These are phyloP conservation scores for Sceloporus tristichus DNA, from an alignment of 2,113 vertebrate species.

Conservation along the genomic window DNA sequence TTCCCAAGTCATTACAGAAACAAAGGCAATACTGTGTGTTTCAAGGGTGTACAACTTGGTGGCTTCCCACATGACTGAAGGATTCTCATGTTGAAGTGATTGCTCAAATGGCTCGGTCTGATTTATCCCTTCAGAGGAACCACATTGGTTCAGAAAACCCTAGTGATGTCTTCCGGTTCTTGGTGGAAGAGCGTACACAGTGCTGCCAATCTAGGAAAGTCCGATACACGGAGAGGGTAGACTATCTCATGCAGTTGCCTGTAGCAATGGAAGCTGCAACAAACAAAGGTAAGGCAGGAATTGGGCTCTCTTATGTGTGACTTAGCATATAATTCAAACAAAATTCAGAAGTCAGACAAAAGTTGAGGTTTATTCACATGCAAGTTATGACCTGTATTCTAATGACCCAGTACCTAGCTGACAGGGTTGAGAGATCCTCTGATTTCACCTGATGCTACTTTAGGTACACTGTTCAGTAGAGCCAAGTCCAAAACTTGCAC, in stretches of 20 bases:
- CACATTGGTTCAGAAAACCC: constrained; percentile 92
- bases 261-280: constrained; percentile 90
- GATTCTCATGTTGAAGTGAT: accelerated
- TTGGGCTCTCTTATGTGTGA: not conserved
- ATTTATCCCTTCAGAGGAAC: constrained; percentile 85
- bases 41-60: not conserved
- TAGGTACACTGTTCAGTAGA: not conserved
- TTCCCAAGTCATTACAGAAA: not conserved
- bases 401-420: not conserved
- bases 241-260: constrained; percentile 95
- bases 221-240: constrained; percentile 91
- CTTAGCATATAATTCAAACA: not conserved
- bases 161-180: constrained; percentile 94
- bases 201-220: constrained; percentile 96
- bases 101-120: not conserved
- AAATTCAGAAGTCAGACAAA: not conserved
- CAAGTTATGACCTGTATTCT: not conserved
- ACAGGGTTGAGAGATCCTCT: not conserved
- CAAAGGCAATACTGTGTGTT: too few species aligned
- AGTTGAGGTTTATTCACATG: not conserved
- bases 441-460: not conserved
- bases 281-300: constrained; percentile 88
- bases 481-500: not conserved
- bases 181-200: constrained; percentile 95
- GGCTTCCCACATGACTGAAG: not conserved